Evolutionary conservation across 2,113 vertebrate species (phyloP), one percentile per base, ranked within the genome.

Genomic region (Phrynosoma blainvillii): DNA sequence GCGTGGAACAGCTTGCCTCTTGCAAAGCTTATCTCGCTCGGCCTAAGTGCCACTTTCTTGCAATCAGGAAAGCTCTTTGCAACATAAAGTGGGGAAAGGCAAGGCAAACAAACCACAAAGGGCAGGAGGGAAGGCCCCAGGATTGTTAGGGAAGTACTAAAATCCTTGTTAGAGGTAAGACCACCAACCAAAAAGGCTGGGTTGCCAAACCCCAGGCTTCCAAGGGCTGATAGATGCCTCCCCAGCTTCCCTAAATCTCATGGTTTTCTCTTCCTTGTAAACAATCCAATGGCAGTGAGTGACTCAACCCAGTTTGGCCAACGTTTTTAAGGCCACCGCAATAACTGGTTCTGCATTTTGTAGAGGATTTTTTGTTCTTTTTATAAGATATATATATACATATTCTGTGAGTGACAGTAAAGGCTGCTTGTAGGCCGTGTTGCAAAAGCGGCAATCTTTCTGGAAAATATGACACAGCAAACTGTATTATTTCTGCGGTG

Each of bases 301-400:
- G 84, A 77, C 73, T 76, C 74, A 76, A 36, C 36, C 36, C 23
- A 65, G 32, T 1, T 8, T 47, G 56, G 3, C 36, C 74, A 47
- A 47, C 54, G 8, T 42, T 36, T 25, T 65, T 77, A 59, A 36
- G 77, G 84, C 59, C 73, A 42, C 73, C 23, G 52, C 54, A 62
- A 65, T 36, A 76, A 42, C 73, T 65, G 36, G 73, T 85, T 85
- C 73, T 62, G 84, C 32, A 18, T 85, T 76, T 85, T 32, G 9
- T 23, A 65, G 52, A 10, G 68, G 42, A 36, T 36, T 36, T 36
- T 36, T 36, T 36, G 36, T 36, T 36, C 36, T 36, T 36, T 36
- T 36, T 36, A 36, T 36, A 36, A 36, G 1, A 36, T 36, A 2
- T 66, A 20, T 66, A 20, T 47, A 47, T 47, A 47, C 0, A 47